Evolutionary conservation across 2,113 vertebrate genomes (phyloP).

Genomic region (Dicentrarchus labrax): DNA sequence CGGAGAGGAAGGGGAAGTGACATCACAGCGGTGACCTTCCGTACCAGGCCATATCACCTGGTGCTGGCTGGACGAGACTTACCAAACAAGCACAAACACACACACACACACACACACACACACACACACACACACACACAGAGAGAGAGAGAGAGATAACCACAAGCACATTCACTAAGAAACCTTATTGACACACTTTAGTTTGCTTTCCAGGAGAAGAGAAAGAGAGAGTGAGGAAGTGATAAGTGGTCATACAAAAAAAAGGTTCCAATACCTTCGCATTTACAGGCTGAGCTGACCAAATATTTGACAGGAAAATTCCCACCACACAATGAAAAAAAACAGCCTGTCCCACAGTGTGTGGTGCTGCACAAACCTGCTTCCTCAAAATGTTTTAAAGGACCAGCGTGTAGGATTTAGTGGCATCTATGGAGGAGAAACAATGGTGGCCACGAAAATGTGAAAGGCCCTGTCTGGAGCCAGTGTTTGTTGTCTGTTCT

Average conservation of each 20-base stretch:
- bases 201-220: slow-evolving; percentile 35
- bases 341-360: not conserved
- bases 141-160: too few species aligned
- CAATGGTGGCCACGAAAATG: too few species aligned
- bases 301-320: slow-evolving; percentile 26
- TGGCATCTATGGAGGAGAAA: too few species aligned
- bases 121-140: slow-evolving; percentile 27
- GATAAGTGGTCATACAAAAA: slow-evolving; percentile 58
- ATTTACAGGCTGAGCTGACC: slow-evolving; percentile 21
- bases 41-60: slow-evolving; percentile 84
- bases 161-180: slow-evolving; percentile 1
- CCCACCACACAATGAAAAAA: not conserved
- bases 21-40: slow-evolving; percentile 85
- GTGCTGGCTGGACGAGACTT: slow-evolving; percentile 67
- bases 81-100: slow-evolving; percentile 57
- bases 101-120: slow-evolving; percentile 26
- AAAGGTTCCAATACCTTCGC: slow-evolving; percentile 51
- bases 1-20: slow-evolving; percentile 88
- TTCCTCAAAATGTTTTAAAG: too few species aligned
- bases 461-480: too few species aligned
- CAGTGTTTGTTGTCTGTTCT: too few species aligned
- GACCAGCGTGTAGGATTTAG: too few species aligned
- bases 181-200: slow-evolving; percentile 23
- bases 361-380: not conserved
- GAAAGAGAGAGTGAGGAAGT: slow-evolving; percentile 49